Evolutionary conservation across 2,797 vertebrate genomes (phyloP).

Genomic region (Peromyscus eremicus): DNA sequence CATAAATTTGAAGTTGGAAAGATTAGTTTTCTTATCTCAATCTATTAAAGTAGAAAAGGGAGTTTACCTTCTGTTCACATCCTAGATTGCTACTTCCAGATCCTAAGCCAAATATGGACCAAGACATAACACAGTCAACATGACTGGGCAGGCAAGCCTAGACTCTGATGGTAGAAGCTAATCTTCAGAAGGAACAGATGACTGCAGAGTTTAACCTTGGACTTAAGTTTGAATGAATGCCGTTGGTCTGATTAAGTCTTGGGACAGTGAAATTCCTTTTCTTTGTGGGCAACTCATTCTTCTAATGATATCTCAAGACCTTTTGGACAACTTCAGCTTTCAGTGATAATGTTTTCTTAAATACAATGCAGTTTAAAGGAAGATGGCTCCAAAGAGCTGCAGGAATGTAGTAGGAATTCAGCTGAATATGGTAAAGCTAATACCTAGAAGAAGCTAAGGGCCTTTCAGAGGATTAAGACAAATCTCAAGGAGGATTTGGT

Average conservation of each 20-base stretch:
- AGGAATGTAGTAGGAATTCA: too few species aligned
- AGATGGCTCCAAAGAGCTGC: too few species aligned
- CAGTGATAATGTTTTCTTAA: neutral
- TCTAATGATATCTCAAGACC: neutral
- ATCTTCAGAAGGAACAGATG: neutral
- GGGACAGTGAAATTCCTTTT: neutral
- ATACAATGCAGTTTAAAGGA: neutral
- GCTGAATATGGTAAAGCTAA: too few species aligned
- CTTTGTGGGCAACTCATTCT: neutral
- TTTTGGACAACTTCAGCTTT: neutral
- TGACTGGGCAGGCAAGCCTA: neutral
- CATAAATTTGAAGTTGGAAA: conserved; percentile 32
- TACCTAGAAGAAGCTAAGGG: too few species aligned
- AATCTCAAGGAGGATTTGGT: too few species aligned
- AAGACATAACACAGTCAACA: neutral
- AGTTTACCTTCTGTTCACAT: conserved; percentile 15
- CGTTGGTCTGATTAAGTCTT: neutral
- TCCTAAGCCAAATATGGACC: neutral
- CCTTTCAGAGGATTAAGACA: too few species aligned
- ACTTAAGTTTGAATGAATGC: neutral
- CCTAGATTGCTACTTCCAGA: conserved; percentile 53
- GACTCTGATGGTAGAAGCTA: neutral
- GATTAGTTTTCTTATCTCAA: conserved; percentile 38
- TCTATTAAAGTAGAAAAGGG: neutral
- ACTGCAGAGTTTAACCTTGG: neutral